Evolutionary conservation across 2,888 invertebrate species (phyloP).

Genomic region (Thereva unica): DNA sequence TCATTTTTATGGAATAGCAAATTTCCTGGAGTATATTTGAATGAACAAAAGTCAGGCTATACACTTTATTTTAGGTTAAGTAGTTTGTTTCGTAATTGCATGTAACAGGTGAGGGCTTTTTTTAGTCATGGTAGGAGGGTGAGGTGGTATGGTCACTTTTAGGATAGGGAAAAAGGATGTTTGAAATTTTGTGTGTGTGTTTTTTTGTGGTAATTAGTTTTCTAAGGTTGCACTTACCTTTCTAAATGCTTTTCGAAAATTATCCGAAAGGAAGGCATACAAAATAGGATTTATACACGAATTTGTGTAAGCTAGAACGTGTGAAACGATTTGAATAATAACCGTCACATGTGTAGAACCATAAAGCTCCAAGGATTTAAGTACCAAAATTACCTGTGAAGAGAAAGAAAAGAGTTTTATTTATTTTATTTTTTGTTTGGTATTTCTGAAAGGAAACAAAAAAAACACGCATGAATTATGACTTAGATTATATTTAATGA

Average conservation of each 20-base stretch:
- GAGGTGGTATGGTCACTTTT: too few relatives aligned
- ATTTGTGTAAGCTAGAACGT: slow-evolving; percentile 89
- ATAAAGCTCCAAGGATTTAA: slow-evolving; percentile 75
- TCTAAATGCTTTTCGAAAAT: slow-evolving; percentile 88
- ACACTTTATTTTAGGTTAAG: too few relatives aligned
- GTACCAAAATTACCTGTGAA: slow-evolving; percentile 76
- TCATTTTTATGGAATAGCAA: too few relatives aligned
- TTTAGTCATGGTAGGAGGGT: too few relatives aligned
- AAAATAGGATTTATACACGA: slow-evolving; percentile 93
- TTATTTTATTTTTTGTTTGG: background rate
- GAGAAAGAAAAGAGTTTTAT: slow-evolving; percentile 18
- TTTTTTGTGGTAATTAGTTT: background rate
- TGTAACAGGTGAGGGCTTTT: too few relatives aligned
- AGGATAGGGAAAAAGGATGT: background rate
- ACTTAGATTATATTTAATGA: too few relatives aligned
- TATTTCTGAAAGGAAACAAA: too few relatives aligned
- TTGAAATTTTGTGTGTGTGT: background rate
- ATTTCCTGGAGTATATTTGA: too few relatives aligned
- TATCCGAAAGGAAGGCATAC: slow-evolving; percentile 92
- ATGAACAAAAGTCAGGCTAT: too few relatives aligned
- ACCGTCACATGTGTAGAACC: slow-evolving; percentile 71
- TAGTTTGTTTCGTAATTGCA: too few relatives aligned
- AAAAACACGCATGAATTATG: too few relatives aligned
- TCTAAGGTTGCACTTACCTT: slow-evolving; percentile 58
- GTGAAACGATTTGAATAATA: slow-evolving; percentile 76